A percentile compares a stretch with the other conserved stretches of the same genome.
Conservation (phyloP, 1,140 invertebrate species). For the Solenopsis invicta region DNA sequence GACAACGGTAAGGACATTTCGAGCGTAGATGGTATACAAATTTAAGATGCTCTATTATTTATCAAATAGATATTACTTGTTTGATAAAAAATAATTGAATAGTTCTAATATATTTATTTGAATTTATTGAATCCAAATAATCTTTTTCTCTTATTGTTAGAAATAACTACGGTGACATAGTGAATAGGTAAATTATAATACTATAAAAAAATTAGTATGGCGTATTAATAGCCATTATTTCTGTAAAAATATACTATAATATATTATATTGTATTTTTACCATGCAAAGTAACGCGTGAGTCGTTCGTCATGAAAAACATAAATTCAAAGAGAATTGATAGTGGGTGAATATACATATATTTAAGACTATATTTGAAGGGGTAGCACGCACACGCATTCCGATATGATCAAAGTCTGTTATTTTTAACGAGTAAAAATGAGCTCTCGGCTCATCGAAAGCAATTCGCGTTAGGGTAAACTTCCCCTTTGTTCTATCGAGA, state of each 20-base stretch:
- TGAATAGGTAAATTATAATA: not conserved
- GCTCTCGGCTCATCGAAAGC: not conserved
- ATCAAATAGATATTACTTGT: no score
- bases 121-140: no score
- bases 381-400: not conserved
- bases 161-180: not conserved
- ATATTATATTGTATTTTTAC: no score
- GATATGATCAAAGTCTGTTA: not conserved
- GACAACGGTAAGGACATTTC: conserved; percentile 28
- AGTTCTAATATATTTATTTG: no score
- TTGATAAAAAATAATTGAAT: no score
- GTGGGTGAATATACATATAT: not conserved
- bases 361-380: not conserved
- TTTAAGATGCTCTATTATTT: no score
- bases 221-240: not conserved
- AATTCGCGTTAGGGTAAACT: conserved; percentile 43
- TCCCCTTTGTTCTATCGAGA: conserved; percentile 47
- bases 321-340: not conserved
- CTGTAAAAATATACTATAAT: not conserved
- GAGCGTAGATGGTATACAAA: not conserved
- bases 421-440: conserved; percentile 8
- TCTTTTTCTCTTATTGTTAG: not conserved
- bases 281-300: not conserved
- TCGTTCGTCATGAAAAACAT: not conserved
- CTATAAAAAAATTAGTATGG: not conserved